These are phyloP conservation scores for Crypturellus undulatus DNA, from an alignment of 2,113 vertebrate species.

Conservation along the genomic window DNA sequence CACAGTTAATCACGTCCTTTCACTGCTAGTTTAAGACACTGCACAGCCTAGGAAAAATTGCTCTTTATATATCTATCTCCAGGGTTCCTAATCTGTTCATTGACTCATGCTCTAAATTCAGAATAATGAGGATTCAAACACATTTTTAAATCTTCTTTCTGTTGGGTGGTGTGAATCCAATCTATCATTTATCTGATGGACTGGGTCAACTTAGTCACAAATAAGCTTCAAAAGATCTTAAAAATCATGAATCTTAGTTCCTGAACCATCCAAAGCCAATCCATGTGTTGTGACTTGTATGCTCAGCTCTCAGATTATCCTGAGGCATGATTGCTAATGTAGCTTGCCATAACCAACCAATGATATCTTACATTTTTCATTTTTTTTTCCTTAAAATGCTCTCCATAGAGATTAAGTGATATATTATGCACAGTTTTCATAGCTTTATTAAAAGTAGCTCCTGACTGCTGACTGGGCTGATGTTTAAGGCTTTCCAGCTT, in stretches of 20 bases:
- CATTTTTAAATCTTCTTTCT: background rate
- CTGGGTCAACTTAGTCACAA: background rate
- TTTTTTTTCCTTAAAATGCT: background rate
- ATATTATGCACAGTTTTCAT: background rate
- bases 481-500: background rate
- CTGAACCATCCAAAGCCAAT: background rate
- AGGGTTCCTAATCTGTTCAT: background rate
- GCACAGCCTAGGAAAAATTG: background rate
- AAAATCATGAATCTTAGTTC: background rate
- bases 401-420: background rate
- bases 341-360: background rate
- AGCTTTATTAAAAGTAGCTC: background rate
- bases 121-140: constrained; percentile 9
- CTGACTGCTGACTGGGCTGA: background rate
- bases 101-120: background rate
- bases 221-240: background rate
- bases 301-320: background rate
- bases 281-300: background rate
- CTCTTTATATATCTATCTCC: background rate
- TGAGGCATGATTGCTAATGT: background rate
- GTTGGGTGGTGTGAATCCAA: background rate
- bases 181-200: background rate
- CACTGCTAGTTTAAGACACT: background rate
- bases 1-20: background rate
- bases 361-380: background rate